A percentile compares a stretch with the other conserved stretches of the same genome.
phyloP scores from a whole-genome alignment of 2,797 vertebrate species.

The Enteromius trimaculatus region DNA sequence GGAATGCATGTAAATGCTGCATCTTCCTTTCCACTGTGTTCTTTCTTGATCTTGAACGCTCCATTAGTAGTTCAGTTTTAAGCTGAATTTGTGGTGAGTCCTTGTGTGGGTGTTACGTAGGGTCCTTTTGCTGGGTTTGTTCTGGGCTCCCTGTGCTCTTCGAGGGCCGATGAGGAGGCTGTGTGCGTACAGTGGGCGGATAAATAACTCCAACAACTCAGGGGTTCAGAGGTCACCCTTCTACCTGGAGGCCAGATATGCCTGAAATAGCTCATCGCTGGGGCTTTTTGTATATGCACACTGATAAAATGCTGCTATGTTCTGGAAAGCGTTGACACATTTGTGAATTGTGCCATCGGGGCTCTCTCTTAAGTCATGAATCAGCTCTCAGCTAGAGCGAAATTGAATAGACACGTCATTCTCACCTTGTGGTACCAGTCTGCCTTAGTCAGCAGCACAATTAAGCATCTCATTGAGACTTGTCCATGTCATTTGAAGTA shows the following conservation, averaged over 20 bases:
- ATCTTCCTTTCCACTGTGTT: background rate
- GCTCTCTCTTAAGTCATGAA: conserved; percentile 22
- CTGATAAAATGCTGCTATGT: conserved; percentile 39
- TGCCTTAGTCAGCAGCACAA: conserved; percentile 7
- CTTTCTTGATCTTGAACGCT: background rate
- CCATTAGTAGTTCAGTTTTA: background rate
- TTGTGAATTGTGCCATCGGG: conserved; percentile 16
- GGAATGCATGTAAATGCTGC: conserved; percentile 1
- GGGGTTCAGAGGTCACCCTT: conserved; percentile 25
- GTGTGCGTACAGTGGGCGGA: conserved; percentile 9
- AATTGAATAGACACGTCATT: conserved; percentile 27
- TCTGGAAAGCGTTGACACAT: conserved; percentile 19
- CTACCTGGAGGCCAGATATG: conserved; percentile 36
- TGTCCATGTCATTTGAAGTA: background rate
- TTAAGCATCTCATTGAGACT: conserved; percentile 18
- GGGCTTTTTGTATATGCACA: background rate
- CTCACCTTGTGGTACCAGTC: conserved; percentile 14
- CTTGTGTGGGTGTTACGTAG: conserved; percentile 32
- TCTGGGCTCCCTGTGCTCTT: background rate
- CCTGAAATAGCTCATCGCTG: conserved; percentile 37
- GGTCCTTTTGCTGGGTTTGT: conserved; percentile 17
- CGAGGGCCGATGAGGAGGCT: background rate
- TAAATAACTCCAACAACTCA: conserved; percentile 32
- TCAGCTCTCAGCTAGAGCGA: conserved; percentile 18
- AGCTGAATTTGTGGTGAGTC: conserved; percentile 1